Evolutionary conservation across 2,113 vertebrate genomes (phyloP).

Genomic region (Uropsilus gracilis): DNA sequence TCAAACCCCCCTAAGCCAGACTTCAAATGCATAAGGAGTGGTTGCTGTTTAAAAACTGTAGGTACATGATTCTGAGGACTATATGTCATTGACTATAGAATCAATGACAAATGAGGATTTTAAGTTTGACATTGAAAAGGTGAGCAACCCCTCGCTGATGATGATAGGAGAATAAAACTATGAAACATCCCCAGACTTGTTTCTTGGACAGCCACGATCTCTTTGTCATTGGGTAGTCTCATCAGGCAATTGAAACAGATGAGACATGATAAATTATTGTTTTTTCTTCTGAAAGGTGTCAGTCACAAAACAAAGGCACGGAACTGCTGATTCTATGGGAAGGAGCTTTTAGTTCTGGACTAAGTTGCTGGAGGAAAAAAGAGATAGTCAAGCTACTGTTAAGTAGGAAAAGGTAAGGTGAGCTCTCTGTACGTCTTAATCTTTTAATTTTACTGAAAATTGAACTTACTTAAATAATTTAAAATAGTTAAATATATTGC

Average conservation of each 20-base stretch:
- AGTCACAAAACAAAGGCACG: constrained; percentile 62
- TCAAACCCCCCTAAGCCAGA: constrained; percentile 48
- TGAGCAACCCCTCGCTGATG: constrained; percentile 48
- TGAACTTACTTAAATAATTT: background rate
- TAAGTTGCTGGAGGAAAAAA: background rate
- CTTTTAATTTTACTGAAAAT: constrained; percentile 58
- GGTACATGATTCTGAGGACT: constrained; percentile 18
- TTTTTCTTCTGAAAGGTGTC: constrained; percentile 58
- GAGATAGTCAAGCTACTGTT: background rate
- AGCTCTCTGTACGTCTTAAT: background rate
- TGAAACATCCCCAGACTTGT: constrained; percentile 60
- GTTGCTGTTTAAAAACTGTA: constrained; percentile 11
- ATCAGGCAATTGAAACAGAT: constrained; percentile 69
- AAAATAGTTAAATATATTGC: too few species aligned
- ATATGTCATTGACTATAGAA: constrained; percentile 34
- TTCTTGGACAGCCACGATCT: constrained; percentile 68
- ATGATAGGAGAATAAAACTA: constrained; percentile 2
- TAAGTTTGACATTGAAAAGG: constrained; percentile 45
- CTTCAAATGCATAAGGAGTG: constrained; percentile 42
- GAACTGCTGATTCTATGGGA: background rate
- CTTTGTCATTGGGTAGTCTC: constrained; percentile 54
- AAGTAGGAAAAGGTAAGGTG: constrained; percentile 15
- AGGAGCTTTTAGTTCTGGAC: constrained; percentile 45
- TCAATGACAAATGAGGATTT: constrained; percentile 43
- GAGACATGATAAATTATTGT: constrained; percentile 57